These are phyloP conservation scores for Melieria omissa DNA, from an alignment of 2,888 invertebrate species.

Conservation along the genomic window DNA sequence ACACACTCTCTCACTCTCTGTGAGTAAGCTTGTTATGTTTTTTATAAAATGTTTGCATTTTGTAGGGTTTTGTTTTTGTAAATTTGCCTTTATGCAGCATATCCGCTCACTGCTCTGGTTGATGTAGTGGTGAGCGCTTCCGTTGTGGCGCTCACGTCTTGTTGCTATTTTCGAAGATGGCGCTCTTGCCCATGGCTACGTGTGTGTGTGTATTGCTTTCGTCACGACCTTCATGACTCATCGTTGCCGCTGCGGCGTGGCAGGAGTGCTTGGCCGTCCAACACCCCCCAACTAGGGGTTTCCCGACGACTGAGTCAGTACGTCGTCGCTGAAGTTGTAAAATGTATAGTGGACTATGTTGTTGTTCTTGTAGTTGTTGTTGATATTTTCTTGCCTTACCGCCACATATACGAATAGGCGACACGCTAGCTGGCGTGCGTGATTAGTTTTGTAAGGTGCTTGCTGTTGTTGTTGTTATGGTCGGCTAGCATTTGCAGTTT, in stretches of 20 bases:
- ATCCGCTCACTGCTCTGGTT: constrained; percentile 1
- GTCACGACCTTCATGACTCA: constrained; percentile 68
- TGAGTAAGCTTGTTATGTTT: neutral
- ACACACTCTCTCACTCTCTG: constrained; percentile 13
- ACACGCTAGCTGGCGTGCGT: no score
- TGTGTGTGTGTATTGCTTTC: constrained; percentile 51
- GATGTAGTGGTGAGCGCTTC: no score
- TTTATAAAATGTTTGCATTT: neutral
- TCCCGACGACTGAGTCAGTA: constrained; percentile 46
- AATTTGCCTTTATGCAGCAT: constrained; percentile 34
- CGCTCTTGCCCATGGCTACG: constrained; percentile 18
- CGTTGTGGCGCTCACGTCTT: no score
- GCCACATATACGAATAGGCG: no score
- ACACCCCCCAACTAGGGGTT: constrained; percentile 45
- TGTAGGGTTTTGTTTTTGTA: constrained; percentile 31
- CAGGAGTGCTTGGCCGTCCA: constrained; percentile 21
- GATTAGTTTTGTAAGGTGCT: no score
- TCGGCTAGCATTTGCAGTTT: no score
- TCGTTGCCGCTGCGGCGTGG: constrained; percentile 54
- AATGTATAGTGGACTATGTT: neutral
- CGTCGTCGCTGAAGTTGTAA: constrained; percentile 21
- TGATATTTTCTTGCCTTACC: no score
- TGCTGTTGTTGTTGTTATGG: no score
- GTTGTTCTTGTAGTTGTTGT: no score
- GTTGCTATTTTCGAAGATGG: constrained; percentile 39